phyloP scores from a whole-genome alignment of 2,888 invertebrate species.

The Carcina quercana region DNA sequence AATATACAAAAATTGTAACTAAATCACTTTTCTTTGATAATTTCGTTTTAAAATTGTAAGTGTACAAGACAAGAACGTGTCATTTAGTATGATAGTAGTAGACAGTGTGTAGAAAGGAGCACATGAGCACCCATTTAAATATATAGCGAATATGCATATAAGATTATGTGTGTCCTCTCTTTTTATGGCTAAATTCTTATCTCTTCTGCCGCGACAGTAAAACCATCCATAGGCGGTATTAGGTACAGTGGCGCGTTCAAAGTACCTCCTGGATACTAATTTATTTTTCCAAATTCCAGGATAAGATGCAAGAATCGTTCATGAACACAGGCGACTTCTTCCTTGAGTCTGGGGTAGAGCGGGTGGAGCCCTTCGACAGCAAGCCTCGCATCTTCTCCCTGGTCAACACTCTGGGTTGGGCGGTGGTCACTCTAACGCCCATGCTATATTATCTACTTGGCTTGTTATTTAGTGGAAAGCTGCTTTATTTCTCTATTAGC shows the following conservation, averaged over 20 bases:
- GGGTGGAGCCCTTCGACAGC: conserved; percentile 73
- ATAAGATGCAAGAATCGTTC: conserved; percentile 83
- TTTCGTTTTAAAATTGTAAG: too few relatives aligned
- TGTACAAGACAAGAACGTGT: too few relatives aligned
- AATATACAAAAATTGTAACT: too few relatives aligned
- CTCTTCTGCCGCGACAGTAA: too few relatives aligned
- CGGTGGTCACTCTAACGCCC: conserved; percentile 78
- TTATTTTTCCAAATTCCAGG: conserved; percentile 58
- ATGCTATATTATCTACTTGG: conserved; percentile 81
- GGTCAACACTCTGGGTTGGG: conserved; percentile 83
- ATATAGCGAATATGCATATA: too few relatives aligned
- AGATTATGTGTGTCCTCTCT: too few relatives aligned
- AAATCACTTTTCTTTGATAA: too few relatives aligned
- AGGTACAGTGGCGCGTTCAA: too few relatives aligned
- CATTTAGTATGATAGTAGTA: too few relatives aligned
- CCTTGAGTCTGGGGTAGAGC: conserved; percentile 80
- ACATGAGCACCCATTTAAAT: too few relatives aligned
- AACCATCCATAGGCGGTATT: too few relatives aligned
- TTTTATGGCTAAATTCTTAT: background rate
- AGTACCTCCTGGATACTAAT: background rate
- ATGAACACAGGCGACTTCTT: conserved; percentile 86
- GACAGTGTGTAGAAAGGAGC: too few relatives aligned
- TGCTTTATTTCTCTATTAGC: conserved; percentile 80
- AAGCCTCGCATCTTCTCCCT: conserved; percentile 78
- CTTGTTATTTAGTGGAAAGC: conserved; percentile 82